phyloP scores from a whole-genome alignment of 2,113 vertebrate genomes.

The Myrmecobius fasciatus region DNA sequence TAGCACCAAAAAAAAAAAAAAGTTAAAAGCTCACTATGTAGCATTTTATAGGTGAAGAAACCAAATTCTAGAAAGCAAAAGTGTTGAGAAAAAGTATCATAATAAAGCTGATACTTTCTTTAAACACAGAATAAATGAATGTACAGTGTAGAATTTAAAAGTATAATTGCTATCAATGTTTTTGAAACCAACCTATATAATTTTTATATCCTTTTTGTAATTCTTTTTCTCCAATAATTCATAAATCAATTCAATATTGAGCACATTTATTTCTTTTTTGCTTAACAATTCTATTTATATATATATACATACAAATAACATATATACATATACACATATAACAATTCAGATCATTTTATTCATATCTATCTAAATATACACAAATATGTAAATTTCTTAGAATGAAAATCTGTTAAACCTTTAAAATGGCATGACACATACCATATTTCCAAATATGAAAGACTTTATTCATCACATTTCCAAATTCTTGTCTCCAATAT shows the following conservation, averaged over 20 bases:
- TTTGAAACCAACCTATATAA: background rate
- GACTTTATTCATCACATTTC: slow-evolving; percentile 90
- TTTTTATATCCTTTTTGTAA: background rate
- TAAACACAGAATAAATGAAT: background rate
- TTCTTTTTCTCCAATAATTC: background rate
- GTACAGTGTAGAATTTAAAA: background rate
- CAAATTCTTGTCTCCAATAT: slow-evolving; percentile 92
- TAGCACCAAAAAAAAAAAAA: background rate
- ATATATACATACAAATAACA: slow-evolving; percentile 22
- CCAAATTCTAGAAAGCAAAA: background rate
- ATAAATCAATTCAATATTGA: background rate
- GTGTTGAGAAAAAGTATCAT: background rate
- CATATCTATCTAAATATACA: no score
- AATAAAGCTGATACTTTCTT: background rate
- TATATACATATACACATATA: background rate
- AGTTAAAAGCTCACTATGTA: background rate
- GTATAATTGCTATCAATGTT: background rate
- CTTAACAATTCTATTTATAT: slow-evolving; percentile 8
- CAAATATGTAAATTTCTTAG: background rate
- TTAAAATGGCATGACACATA: slow-evolving; percentile 73
- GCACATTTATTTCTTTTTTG: background rate
- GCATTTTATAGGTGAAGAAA: background rate
- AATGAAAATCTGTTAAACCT: slow-evolving; percentile 33
- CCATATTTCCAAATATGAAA: slow-evolving; percentile 96
- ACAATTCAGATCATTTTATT: background rate